Conservation (phyloP, 1,140 invertebrate genomes). For the Caenorhabditis latens region DNA sequence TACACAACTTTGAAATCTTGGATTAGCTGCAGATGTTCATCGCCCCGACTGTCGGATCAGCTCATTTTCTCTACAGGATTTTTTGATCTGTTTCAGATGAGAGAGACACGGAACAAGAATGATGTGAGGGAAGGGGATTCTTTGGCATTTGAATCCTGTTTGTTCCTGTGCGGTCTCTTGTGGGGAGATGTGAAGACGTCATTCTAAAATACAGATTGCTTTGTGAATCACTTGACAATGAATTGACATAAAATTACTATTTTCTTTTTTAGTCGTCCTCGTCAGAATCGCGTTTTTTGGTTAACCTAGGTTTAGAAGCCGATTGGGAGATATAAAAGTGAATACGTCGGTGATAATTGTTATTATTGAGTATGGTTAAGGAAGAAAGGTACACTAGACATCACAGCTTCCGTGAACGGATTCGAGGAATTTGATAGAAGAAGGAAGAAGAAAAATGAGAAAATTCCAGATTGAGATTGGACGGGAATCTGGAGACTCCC, state of each 20-base stretch:
- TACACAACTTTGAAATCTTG: neutral
- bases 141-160: neutral
- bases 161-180: neutral
- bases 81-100: neutral
- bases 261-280: neutral
- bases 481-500: no score
- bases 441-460: no score
- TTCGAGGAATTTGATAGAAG: neutral
- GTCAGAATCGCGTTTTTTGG: neutral
- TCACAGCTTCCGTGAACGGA: neutral
- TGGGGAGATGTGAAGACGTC: neutral
- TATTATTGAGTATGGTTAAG: neutral
- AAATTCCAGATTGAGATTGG: no score
- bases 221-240: neutral
- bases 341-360: neutral
- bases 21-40: no score
- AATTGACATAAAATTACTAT: no score
- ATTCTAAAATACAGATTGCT: neutral
- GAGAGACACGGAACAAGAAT: neutral
- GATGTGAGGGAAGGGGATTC: neutral
- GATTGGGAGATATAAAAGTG: neutral
- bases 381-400: neutral
- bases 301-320: neutral
- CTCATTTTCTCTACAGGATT: neutral
- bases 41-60: neutral